Base-by-base conservation (phyloP, 2,888 invertebrate genomes). In the Embidobia sp. region DNA sequence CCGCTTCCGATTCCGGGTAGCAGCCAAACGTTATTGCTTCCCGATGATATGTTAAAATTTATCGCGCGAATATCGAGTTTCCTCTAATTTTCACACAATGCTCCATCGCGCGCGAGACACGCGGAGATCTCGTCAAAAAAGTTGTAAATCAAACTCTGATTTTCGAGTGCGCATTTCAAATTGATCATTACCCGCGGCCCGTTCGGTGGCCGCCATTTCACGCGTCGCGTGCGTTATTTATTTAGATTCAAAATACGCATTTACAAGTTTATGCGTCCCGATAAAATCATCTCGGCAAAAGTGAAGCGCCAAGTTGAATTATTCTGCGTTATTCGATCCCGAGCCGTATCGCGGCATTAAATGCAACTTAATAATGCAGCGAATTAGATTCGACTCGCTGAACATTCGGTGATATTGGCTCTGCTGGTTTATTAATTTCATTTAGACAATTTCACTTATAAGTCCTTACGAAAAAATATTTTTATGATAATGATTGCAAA, bases 21-120 rank as follows among this genome's bases (percentile, higher is more conserved):
- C 80, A 78, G 77, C 79, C 80, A 81, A 86, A 85, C 83, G 84
- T 85, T 86, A 85, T 86, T 82, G 84, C 85, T 83, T 81, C 72
- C 40, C 67, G 33, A 70, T 69, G 75, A 76, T 76, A 76, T 49
- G 63, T 69, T 64, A 55, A 70, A 69, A 76, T 69, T 57, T 63
- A 33, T 40, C 57, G 42, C 57, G 29, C 31, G 57, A 69, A 57
- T 69, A 55, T 66, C 67, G 57, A 48, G 40, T 67, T 67, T 48
- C 27, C 29, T 29, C 44, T 49, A 64, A 66, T 66, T 66, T 66
- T 26, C 31, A 15, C 15, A 8, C 6, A 8, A n/a, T n/a, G n/a
- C n/a, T n/a, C n/a, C 11, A 29, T 7, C 8, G 8, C n/a, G 6
- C 8, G 1, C 15, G 13, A 11, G 11, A 42, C 35, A 55, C 10